Evolutionary conservation across 2,797 vertebrate species (phyloP).

Genomic region (Nannoperca obscura): DNA sequence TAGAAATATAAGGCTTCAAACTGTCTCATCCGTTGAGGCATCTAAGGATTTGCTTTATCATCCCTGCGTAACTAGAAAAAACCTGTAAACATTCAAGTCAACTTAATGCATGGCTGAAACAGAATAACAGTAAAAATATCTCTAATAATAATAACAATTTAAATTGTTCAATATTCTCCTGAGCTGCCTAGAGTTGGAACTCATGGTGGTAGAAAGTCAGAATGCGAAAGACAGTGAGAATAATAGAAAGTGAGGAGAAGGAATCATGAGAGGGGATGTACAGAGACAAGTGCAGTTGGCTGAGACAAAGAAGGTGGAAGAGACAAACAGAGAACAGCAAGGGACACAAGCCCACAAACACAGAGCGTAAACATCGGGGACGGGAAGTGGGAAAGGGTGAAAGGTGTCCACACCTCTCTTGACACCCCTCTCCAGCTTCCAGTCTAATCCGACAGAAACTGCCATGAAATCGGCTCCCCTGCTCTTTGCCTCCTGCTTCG

Average conservation of each 20-base stretch:
- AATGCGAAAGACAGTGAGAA: neutral
- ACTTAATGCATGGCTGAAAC: neutral
- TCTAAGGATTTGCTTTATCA: slow-evolving; percentile 46
- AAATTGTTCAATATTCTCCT: neutral
- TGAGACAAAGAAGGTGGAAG: slow-evolving; percentile 2
- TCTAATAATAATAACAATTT: neutral
- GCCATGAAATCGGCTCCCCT: slow-evolving; percentile 77
- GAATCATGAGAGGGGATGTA: neutral
- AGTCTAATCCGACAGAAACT: slow-evolving; percentile 77
- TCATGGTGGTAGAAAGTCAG: neutral
- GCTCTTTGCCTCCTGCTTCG: slow-evolving; percentile 63
- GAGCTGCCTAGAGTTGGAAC: neutral
- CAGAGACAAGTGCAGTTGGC: neutral
- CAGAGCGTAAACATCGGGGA: slow-evolving; percentile 35
- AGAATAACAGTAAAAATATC: neutral
- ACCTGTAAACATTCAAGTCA: neutral
- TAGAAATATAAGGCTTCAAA: slow-evolving; percentile 43
- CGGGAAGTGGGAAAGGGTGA: slow-evolving; percentile 45
- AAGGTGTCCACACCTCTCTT: slow-evolving; percentile 66
- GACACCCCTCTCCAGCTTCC: slow-evolving; percentile 59
- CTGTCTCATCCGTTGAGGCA: slow-evolving; percentile 37
- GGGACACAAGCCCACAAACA: slow-evolving; percentile 16
- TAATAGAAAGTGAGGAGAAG: neutral
- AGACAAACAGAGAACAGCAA: neutral
- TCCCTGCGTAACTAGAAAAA: neutral